Conservation (phyloP, 1,140 invertebrate species). For the Eurosta solidaginis region DNA sequence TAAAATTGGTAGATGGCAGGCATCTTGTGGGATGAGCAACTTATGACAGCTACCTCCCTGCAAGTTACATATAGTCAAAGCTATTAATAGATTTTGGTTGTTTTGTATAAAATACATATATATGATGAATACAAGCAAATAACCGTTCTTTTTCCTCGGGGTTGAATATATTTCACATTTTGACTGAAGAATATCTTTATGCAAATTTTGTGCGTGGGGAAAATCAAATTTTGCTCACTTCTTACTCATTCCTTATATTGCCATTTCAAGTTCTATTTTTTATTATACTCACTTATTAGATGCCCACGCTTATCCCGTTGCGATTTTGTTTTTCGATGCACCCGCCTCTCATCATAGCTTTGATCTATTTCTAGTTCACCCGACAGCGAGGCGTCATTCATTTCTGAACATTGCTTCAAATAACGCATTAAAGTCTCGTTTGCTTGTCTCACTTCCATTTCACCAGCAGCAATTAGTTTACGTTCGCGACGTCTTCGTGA, state of each 20-base stretch:
- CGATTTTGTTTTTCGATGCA: conserved; percentile 58
- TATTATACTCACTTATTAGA: conserved; percentile 56
- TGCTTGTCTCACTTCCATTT: conserved; percentile 58
- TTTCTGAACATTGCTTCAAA: conserved; percentile 58
- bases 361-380: conserved; percentile 59
- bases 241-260: too few species aligned
- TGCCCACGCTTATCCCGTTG: conserved; percentile 58
- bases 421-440: conserved; percentile 59
- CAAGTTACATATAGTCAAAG: not conserved
- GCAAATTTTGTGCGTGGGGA: too few species aligned
- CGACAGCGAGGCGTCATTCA: conserved; percentile 58
- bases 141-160: not conserved
- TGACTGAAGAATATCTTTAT: too few species aligned
- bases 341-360: conserved; percentile 54
- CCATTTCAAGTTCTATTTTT: too few species aligned
- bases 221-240: too few species aligned
- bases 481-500: conserved; percentile 52
- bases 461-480: conserved; percentile 57
- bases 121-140: not conserved
- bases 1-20: not conserved
- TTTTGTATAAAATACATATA: not conserved
- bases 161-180: not conserved
- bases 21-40: not conserved
- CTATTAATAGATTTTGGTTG: conserved; percentile 7
- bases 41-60: not conserved